Evolutionary conservation across 2,113 vertebrate species (phyloP).

Genomic region (Thalassoma bifasciatum): DNA sequence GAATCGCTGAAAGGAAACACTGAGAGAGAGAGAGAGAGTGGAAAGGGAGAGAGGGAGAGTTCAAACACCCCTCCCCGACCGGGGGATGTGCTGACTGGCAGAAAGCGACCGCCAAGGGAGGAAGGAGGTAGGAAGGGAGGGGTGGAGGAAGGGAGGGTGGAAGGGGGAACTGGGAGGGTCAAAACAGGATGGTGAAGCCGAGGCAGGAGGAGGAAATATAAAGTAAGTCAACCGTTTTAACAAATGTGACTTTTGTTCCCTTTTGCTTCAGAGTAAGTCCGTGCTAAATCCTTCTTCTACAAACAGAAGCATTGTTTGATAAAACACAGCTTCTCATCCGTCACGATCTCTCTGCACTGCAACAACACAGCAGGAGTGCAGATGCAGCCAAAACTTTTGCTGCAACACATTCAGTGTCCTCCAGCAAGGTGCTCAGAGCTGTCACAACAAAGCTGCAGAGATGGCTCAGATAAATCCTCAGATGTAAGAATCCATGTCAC

Average conservation of each 20-base stretch:
- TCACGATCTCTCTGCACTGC: neutral
- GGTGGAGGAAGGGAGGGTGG: constrained; percentile 14
- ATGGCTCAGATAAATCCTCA: neutral
- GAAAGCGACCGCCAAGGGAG: constrained; percentile 66
- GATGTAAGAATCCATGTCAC: no score
- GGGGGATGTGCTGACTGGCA: constrained; percentile 77
- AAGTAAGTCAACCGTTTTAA: constrained; percentile 23
- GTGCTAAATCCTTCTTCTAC: neutral
- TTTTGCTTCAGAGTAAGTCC: neutral
- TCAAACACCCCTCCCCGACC: constrained; percentile 54
- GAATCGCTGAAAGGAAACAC: constrained; percentile 55
- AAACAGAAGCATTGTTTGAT: constrained; percentile 1
- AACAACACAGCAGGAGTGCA: neutral
- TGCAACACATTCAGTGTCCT: neutral
- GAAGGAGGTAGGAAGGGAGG: constrained; percentile 37
- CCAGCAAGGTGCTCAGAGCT: neutral
- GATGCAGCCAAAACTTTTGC: neutral
- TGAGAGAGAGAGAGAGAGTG: constrained; percentile 36
- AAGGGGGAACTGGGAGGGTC: constrained; percentile 38
- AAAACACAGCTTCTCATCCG: neutral
- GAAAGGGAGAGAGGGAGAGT: constrained; percentile 35
- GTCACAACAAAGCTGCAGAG: neutral
- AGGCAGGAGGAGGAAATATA: constrained; percentile 22
- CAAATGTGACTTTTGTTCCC: constrained; percentile 33
- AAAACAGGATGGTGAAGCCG: constrained; percentile 23